Percentiles rank a stretch among this genome's conserved stretches.
These are phyloP conservation scores for Syrrhaptes paradoxus DNA, from an alignment of 2,113 vertebrate genomes.

Conservation along the genomic window DNA sequence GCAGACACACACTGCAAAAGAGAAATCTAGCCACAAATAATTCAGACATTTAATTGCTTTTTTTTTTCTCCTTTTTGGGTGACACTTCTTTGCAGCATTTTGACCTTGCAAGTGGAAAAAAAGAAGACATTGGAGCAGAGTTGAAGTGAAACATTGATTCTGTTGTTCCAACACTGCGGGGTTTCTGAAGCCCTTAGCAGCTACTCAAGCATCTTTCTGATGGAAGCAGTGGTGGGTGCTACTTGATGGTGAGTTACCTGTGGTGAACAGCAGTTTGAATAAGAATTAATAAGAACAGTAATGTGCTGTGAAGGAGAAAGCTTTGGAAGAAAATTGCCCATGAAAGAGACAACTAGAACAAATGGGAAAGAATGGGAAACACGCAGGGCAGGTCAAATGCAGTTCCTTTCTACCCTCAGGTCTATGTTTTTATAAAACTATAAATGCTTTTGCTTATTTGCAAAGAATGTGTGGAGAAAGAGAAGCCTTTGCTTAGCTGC, in stretches of 20 bases:
- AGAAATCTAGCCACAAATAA: neutral
- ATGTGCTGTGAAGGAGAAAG: neutral
- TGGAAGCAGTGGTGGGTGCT: neutral
- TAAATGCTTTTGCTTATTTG: neutral
- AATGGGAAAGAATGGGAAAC: neutral
- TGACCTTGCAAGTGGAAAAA: neutral
- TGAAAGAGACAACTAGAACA: neutral
- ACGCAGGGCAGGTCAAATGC: fast-evolving
- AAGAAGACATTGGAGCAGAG: neutral
- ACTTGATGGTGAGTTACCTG: neutral
- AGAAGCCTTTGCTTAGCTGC: neutral
- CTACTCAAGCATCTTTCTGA: neutral
- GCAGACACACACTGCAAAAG: neutral
- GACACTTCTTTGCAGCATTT: neutral
- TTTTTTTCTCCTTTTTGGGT: neutral
- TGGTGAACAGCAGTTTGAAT: neutral
- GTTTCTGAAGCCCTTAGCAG: neutral
- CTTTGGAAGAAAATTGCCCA: neutral
- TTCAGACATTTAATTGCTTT: neutral
- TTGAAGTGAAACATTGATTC: neutral
- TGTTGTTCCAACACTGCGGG: neutral
- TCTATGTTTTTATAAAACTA: neutral
- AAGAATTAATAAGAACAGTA: neutral
- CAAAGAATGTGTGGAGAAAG: neutral
- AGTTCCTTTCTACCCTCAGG: neutral